A percentile compares a stretch with the other conserved stretches of the same genome.
Conservation (phyloP, 2,888 invertebrate genomes). For the Parnassius mnemosyne region DNA sequence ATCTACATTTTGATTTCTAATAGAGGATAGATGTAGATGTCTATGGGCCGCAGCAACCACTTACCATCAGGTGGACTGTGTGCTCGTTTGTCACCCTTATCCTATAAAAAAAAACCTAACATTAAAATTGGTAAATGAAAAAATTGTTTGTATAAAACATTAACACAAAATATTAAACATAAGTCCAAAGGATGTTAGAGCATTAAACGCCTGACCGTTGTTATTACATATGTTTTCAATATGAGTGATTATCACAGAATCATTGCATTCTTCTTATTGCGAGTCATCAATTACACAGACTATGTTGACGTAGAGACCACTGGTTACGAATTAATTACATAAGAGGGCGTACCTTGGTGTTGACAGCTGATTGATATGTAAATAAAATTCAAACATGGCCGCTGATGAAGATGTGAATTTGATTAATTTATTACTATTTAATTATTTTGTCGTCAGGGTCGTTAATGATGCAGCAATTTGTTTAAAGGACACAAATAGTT, state of each 20-base stretch:
- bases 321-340: constrained; percentile 18
- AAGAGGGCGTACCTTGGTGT: constrained; percentile 31
- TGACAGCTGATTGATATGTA: constrained; percentile 38
- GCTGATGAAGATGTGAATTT: constrained; percentile 28
- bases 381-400: constrained; percentile 35
- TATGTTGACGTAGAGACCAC: constrained; percentile 1
- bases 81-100: too few species aligned
- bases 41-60: too few species aligned
- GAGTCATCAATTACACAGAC: constrained; percentile 10
- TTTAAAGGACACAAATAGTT: neutral
- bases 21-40: too few species aligned
- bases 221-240: constrained; percentile 4
- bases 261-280: constrained; percentile 10
- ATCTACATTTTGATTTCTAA: too few species aligned
- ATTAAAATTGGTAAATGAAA: too few species aligned
- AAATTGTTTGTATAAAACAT: too few species aligned
- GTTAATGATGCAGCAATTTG: neutral
- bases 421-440: constrained; percentile 29
- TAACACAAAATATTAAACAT: too few species aligned
- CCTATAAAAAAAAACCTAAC: too few species aligned
- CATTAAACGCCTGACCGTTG: constrained; percentile 2
- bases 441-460: constrained; percentile 21
- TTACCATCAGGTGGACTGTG: too few species aligned
- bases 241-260: constrained; percentile 2
- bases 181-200: too few species aligned